Evolutionary conservation across 1,140 invertebrate genomes (phyloP), one percentile per base, ranked within the genome.

Genomic region (Conus betulinus): DNA sequence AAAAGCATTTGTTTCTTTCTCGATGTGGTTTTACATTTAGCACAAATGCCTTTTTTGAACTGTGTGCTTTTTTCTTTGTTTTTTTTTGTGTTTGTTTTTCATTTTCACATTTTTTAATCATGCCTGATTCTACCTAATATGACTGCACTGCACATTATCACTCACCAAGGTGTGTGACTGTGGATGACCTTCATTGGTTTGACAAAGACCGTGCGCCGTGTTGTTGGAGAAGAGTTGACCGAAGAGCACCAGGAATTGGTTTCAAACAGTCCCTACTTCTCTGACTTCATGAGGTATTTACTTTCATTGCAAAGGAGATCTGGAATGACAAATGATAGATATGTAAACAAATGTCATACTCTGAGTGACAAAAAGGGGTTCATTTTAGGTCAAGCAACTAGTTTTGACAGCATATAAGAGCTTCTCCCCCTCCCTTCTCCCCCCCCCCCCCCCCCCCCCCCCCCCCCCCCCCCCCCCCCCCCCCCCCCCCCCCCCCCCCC

Each of bases 231-330:
- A 85, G 95, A 95, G 67, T 76, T 95, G 27, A 91, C 89, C n/a
- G 94, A 95, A 39, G 93, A 94, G 84, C 87, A 91, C 63, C 78
- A 89, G 52, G 92, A 93, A 88, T 78, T 90, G 88, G 91, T 93
- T 39, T 90, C 91, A 87, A 88, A 90, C 52, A 91, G 90, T 53
- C 87, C 85, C 25, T 94, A 91, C 86, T 95, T 95, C 89, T 90
- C 91, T 88, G 94, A 95, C 88, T 96, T 96, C 88, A 89, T 95
- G 92, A 95, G 95, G 95, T 95, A 95, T 84, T 84, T 17, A 81
- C 5, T 53, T 25, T 27, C 76, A 78, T 11, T 78, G 76, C 10
- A 78, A 51, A 39, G 76, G 17, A 71, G 20, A n/a, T 39, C 39
- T 39, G 39, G 39, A 39, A 39, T 39, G 39, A 39, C 0, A 39